Evolutionary conservation across 2,113 vertebrate species (phyloP).

Genomic region (Podarcis muralis): DNA sequence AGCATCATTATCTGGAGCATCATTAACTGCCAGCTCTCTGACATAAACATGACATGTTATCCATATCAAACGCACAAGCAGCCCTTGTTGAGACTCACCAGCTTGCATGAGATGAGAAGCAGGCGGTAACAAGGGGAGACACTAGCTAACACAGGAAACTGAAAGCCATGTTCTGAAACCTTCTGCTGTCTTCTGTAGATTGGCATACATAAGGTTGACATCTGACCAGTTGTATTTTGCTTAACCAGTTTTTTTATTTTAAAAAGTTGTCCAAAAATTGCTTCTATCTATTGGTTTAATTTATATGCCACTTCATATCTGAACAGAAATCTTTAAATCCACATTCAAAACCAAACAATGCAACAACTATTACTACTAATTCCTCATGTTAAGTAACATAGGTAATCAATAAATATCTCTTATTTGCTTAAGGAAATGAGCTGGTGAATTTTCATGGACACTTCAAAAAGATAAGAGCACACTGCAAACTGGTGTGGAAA

Average conservation of each 20-base stretch:
- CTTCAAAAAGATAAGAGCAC: neutral
- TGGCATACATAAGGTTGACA: neutral
- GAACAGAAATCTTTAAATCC: no score
- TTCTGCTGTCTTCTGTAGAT: neutral
- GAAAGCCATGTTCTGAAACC: neutral
- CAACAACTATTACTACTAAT: no score
- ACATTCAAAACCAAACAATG: no score
- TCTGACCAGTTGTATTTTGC: neutral
- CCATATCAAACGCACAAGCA: slow-evolving; percentile 13
- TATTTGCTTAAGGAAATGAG: no score
- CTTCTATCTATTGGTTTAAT: no score
- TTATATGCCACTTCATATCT: no score
- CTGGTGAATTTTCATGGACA: neutral
- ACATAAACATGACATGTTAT: neutral
- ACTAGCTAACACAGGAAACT: slow-evolving; percentile 6
- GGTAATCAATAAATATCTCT: no score
- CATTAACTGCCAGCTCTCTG: slow-evolving; percentile 27
- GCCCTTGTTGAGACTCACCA: neutral
- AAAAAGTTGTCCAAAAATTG: no score
- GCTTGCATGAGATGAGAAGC: neutral
- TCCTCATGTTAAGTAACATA: no score
- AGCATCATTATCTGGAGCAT: slow-evolving; percentile 36
- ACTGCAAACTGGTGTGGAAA: neutral
- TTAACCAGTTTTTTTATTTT: no score
- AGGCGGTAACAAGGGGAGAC: neutral